Conservation (phyloP, 2,888 invertebrate species). For the Eristalinus aeneus region DNA sequence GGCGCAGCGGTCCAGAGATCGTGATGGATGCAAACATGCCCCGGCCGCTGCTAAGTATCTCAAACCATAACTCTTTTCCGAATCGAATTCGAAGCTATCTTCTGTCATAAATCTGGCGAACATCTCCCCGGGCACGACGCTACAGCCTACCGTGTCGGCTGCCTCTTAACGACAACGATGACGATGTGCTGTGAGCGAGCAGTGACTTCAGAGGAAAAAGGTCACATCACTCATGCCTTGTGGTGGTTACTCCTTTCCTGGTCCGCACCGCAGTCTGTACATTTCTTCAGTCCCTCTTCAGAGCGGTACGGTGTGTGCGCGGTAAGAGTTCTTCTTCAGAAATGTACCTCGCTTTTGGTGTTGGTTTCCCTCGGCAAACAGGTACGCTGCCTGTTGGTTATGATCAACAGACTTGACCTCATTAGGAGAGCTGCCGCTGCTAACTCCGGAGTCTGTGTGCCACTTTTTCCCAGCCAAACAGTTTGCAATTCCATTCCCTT, state of each 20-base stretch:
- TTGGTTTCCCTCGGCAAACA: conserved; percentile 40
- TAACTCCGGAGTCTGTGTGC: conserved; percentile 44
- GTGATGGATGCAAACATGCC: conserved; percentile 42
- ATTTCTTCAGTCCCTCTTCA: not conserved
- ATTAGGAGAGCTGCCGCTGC: conserved; percentile 19
- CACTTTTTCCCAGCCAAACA: conserved; percentile 7
- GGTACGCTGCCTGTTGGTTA: conserved; percentile 31
- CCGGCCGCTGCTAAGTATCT: not conserved
- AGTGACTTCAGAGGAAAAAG: conserved; percentile 30
- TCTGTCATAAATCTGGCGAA: conserved; percentile 21
- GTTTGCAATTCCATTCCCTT: not conserved
- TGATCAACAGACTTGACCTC: conserved; percentile 57
- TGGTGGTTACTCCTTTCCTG: conserved; percentile 24
- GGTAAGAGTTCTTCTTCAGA: conserved; percentile 30
- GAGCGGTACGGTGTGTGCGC: not conserved
- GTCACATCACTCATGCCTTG: conserved; percentile 61
- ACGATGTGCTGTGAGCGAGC: not conserved
- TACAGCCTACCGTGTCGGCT: conserved; percentile 17
- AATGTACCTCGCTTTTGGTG: conserved; percentile 47
- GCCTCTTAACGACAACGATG: conserved; percentile 18
- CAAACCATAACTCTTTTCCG: conserved; percentile 21
- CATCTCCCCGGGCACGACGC: conserved; percentile 27
- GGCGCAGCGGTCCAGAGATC: conserved; percentile 17
- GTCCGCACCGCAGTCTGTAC: not conserved
- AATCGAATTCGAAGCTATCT: conserved; percentile 18